Conservation (phyloP, 2,888 invertebrate genomes). For the Lasioglossum oenotherae region DNA sequence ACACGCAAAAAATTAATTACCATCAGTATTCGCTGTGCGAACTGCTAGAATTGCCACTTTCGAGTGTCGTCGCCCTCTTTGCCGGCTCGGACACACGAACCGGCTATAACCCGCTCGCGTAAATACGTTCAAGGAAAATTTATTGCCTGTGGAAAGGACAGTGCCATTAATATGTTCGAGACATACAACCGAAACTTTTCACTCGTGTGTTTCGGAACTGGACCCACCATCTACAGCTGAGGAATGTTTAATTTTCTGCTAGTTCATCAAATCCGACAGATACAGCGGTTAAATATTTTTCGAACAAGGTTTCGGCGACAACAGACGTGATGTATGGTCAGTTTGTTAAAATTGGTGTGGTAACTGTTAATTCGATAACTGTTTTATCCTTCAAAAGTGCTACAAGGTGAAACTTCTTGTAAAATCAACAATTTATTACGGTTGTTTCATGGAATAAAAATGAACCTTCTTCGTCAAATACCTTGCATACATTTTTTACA, state of each 20-base stretch:
- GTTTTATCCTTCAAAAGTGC: background rate
- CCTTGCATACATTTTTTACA: background rate
- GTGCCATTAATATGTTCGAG: conserved; percentile 20
- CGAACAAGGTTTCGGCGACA: background rate
- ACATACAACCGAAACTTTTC: background rate
- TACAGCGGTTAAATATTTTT: background rate
- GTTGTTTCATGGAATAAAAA: background rate
- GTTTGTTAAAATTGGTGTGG: background rate
- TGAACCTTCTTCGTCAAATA: background rate
- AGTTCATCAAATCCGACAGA: background rate
- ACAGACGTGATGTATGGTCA: background rate
- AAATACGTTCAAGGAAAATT: conserved; percentile 20
- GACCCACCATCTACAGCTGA: background rate
- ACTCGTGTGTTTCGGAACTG: background rate
- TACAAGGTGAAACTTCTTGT: background rate
- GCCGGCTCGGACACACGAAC: background rate
- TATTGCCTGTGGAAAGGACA: conserved; percentile 17
- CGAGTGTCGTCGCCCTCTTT: conserved; percentile 37
- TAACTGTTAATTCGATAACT: background rate
- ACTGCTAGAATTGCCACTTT: conserved; percentile 45
- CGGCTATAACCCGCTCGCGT: background rate
- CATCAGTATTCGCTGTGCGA: conserved; percentile 52
- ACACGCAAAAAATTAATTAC: conserved; percentile 81
- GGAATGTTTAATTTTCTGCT: background rate
- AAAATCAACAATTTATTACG: background rate